Evolutionary conservation across 2,113 vertebrate species (phyloP), one percentile per base, ranked within the genome.

Genomic region (Sceloporus tristichus): DNA sequence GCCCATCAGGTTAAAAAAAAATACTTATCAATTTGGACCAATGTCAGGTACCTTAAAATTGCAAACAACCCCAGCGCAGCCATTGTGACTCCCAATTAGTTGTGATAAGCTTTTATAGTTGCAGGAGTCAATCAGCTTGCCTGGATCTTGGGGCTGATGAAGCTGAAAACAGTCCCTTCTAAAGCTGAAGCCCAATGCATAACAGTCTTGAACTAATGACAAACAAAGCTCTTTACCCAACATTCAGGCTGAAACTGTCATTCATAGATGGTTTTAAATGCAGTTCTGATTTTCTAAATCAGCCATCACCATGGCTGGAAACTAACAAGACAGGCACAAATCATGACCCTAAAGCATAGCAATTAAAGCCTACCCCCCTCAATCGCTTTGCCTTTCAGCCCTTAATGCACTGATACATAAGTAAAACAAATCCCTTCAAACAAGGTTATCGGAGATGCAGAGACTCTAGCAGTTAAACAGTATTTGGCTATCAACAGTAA

Each of bases 41-140:
- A 95, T 91, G 91, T 92, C 94, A 93, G 90, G 84, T 88, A 93
- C 74, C 59, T 79, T 84, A 90, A 93, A 91, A 92, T 62, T 94
- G 90, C 91, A 86, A 9, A 25, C 9, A 65, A 76, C 91, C 65
- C 48, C 85, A 92, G 92, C 88, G 89, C 87, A 91, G 87, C 71
- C 93, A 85, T 85, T 92, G 84, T 88, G 82, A 89, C 87, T 94
- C 68, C 91, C 79, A 91, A 91, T 78, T 91, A 87, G 89, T 84
- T 77, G 83, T 93, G 88, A 90, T 90, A 92, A 82, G 77, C 88
- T 23, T 87, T 91, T 84, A 92, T 68, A 89, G 82, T 91, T 87
- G 73, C 88, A 87, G 90, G 93, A 92, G 89, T 91, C 88, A 83
- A 93, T 91, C 89, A 89, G 90, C 87, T 86, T 90, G 93, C 88